These are phyloP conservation scores for Melanaphis sacchari DNA, from an alignment of 1,140 invertebrate genomes.

Conservation along the genomic window DNA sequence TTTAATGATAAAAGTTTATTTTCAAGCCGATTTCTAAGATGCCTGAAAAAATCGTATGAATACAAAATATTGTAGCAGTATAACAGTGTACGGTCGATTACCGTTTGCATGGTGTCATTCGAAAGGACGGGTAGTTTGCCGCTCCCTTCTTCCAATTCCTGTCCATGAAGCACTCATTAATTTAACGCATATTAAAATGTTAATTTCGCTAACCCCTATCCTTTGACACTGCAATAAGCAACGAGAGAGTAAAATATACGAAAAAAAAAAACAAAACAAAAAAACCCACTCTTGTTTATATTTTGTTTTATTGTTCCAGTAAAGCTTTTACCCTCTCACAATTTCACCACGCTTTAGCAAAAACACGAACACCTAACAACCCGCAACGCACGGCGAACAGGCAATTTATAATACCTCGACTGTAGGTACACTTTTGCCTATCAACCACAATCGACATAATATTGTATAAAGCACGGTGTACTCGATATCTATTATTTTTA, in stretches of 20 bases:
- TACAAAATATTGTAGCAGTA: not conserved
- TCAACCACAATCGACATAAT: not conserved
- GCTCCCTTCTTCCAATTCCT: not conserved
- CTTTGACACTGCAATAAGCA: not conserved
- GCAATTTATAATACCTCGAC: not conserved
- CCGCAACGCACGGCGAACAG: not conserved
- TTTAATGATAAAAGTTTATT: not conserved
- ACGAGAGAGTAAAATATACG: not conserved
- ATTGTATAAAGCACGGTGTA: not conserved
- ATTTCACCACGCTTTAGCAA: not conserved
- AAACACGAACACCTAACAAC: not conserved
- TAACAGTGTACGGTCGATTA: not conserved
- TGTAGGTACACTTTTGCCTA: not conserved
- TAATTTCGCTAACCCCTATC: conserved; percentile 26
- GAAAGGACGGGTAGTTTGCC: not conserved
- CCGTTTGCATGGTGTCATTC: not conserved
- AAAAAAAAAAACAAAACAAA: not conserved
- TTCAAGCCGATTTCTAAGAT: not conserved
- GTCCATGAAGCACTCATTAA: not conserved
- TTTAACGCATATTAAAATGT: conserved; percentile 47
- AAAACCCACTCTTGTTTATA: not conserved
- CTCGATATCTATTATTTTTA: not conserved
- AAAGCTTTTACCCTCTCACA: not conserved
- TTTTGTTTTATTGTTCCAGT: conserved; percentile 31
- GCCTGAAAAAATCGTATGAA: not conserved